Base-by-base conservation (phyloP, 2,888 invertebrate species). In the Pyrochroa serraticornis region DNA sequence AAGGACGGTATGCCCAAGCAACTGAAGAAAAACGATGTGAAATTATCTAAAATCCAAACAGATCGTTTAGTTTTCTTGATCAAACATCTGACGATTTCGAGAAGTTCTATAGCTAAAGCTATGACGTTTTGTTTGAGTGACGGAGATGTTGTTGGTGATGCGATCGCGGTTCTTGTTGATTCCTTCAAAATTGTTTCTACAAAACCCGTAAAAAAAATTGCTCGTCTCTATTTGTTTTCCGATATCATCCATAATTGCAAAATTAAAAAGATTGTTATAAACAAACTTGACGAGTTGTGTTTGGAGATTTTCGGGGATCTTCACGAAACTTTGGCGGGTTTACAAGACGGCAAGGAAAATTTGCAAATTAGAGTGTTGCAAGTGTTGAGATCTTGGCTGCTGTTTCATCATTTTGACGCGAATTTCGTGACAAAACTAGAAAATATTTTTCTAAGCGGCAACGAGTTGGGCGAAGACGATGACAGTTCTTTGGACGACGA, bases 71-170 rank as follows among this genome's bases (percentile, higher is more conserved):
- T 97, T 77, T 90, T 93, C 77, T 82, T 96, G 69, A 83, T 99
- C 63, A 87, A 94, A 22, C 87, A 87, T 60, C 83, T 98, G 73
- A 88, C 88, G 0, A 90, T 92, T 2, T 87, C 89, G 65, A 85
- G 91, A 48, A 75, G 82, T 50, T 88, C 88, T 75, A 87, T 99
- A 55, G 94, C 91, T 6, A 94, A 95, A 75, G 92, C 91, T 8
- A 99, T 98, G 97, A 90, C 96, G 48, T 99, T 97, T 86, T 98
- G 97, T 79, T 88, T 99, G 63, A 95, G 97, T 75, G 97, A 98
- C 80, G 92, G 93, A 2, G 93, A 94, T 77, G 93, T 95, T 10
- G 93, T 96, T 3, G 92, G 91, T 73, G 98, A 98, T 82, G 89
- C 97, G 59, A 89, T 94, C 43, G 91, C 91, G 63, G 93, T 95